These are phyloP conservation scores for Dichetophora obliterata DNA, from an alignment of 2,888 invertebrate genomes.

Conservation along the genomic window DNA sequence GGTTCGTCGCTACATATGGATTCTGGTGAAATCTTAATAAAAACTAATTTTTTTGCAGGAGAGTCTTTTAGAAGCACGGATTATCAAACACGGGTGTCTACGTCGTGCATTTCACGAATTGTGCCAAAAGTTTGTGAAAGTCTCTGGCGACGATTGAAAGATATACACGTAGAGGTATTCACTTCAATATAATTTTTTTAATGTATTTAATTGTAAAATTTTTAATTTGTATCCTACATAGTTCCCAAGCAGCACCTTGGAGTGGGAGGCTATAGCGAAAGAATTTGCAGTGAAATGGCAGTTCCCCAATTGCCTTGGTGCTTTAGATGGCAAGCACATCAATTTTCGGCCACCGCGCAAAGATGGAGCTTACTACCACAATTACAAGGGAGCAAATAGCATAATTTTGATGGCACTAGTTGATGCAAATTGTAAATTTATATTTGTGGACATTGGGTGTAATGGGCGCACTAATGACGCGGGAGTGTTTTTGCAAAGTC, in stretches of 20 bases:
- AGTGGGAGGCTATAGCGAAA: conserved; percentile 35
- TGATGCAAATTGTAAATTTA: conserved; percentile 42
- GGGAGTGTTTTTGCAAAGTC: conserved; percentile 39
- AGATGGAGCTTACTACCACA: too few relatives aligned
- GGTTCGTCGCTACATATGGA: too few relatives aligned
- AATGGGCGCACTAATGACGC: conserved; percentile 44
- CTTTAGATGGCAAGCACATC: too few relatives aligned
- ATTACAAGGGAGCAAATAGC: too few relatives aligned
- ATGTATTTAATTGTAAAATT: too few relatives aligned
- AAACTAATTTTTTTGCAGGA: too few relatives aligned
- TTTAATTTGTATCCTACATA: too few relatives aligned
- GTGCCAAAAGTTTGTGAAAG: background rate
- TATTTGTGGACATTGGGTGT: too few relatives aligned
- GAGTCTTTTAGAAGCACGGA: conserved; percentile 21
- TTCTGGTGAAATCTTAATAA: background rate
- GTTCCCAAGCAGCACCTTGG: too few relatives aligned
- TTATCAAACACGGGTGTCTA: conserved; percentile 21
- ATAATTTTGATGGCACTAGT: conserved; percentile 42
- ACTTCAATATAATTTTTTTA: too few relatives aligned
- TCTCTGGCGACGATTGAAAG: background rate
- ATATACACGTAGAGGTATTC: conserved; percentile 32
- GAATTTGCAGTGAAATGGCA: conserved; percentile 41
- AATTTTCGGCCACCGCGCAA: too few relatives aligned
- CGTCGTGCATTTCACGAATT: background rate
- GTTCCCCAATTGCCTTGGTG: conserved; percentile 44